Evolutionary conservation across 2,113 vertebrate genomes (phyloP), one percentile per base, ranked within the genome.

Genomic region (Actenoides hombroni): DNA sequence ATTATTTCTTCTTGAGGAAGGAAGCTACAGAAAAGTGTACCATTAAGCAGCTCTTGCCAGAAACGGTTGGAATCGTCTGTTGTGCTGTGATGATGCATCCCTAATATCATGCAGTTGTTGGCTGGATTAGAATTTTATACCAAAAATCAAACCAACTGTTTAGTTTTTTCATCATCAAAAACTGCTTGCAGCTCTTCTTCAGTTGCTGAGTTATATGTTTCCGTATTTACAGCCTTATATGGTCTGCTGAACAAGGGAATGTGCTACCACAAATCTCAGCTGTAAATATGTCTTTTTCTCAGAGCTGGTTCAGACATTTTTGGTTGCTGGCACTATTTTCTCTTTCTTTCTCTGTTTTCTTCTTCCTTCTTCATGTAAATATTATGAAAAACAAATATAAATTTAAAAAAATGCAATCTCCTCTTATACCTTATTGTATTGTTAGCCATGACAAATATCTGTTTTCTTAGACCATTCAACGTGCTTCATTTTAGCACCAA

Each of bases 1-100:
- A 54, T 61, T 7, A 44, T 67, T 89, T 73, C 25, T 51, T 68
- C 28, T 0, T 0, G 0, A 78, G 67, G 20, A 83, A 77, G 5
- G 9, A 49, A 74, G n/a, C 4, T 57, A 11, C 4, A 33, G 35
- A 74, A 60, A 83, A 74, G 1, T 5, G 3, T 44, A 23, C 5
- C 4, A 1, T 61, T 48, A 49, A 53, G 16, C 20, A 60, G 2
- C 8, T 63, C 49, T 59, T 81, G 24, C 8, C 31, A 65, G 24
- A 86, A 67, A 78, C 20, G 26, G 3, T 33, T 63, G 64, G 20
- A n/a, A 81, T 37, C 49, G 40, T 6, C 12, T 81, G n/a, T 13
- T 67, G 13, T 6, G 23, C 21, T 53, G 15, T 70, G 13, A 4
- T 1, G 61, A 33, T 44, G 13, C 11, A 67, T 51, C 31, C 11